These are phyloP conservation scores for Myotis lucifugus DNA, from an alignment of 2,113 vertebrate genomes.

Conservation along the genomic window DNA sequence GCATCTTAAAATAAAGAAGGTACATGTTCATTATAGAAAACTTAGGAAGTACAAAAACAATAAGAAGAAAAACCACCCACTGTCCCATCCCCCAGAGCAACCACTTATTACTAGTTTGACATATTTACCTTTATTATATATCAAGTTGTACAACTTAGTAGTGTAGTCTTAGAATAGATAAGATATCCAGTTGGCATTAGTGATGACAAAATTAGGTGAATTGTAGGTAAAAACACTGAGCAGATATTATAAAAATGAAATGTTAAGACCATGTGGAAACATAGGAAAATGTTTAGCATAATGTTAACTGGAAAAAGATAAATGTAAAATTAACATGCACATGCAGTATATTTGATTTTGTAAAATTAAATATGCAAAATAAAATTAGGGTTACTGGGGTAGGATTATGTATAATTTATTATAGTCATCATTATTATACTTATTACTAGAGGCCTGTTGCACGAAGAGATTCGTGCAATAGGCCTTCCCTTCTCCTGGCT, in stretches of 20 bases:
- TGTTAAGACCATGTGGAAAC: background rate
- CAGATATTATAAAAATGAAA: slow-evolving; percentile 12
- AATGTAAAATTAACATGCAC: background rate
- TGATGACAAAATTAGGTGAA: background rate
- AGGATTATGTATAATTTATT: background rate
- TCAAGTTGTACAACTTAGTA: background rate
- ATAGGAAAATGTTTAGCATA: background rate
- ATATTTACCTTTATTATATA: background rate
- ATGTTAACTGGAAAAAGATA: background rate
- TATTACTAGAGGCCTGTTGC: background rate
- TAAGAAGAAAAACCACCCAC: background rate
- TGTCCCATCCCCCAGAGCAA: background rate
- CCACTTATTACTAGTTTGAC: background rate
- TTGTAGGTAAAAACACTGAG: slow-evolving; percentile 7
- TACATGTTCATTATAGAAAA: background rate
- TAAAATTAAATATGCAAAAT: slow-evolving; percentile 39
- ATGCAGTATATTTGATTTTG: background rate
- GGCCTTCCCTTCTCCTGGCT: too few relatives aligned
- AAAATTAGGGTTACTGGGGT: background rate
- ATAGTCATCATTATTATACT: background rate
- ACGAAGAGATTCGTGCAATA: too few relatives aligned
- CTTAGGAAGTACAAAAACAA: background rate
- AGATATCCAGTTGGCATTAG: background rate
- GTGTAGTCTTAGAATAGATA: background rate
- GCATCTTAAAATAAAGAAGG: slow-evolving; percentile 42